Conservation (phyloP, 2,797 vertebrate genomes). For the Melanotaenia nigrans region DNA sequence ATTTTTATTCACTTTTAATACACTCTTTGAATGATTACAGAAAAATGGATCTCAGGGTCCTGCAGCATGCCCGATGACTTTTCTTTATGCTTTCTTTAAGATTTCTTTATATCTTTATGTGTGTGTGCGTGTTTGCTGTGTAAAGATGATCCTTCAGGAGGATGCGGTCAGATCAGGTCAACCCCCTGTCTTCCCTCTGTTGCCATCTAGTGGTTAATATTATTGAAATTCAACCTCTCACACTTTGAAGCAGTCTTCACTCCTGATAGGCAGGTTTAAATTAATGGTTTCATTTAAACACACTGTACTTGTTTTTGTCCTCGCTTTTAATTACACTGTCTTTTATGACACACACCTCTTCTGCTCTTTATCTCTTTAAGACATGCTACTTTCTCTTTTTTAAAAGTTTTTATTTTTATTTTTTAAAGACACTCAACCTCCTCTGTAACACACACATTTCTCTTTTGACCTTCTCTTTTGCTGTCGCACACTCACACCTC, state of each 20-base stretch:
- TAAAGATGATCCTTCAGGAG: slow-evolving; percentile 4
- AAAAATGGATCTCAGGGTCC: background rate
- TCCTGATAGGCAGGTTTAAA: background rate
- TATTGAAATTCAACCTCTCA: slow-evolving; percentile 4
- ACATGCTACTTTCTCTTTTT: background rate
- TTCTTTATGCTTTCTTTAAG: background rate
- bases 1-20: background rate
- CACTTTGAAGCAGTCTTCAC: background rate
- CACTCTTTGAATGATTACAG: background rate
- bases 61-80: background rate
- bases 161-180: slow-evolving; percentile 25
- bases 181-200: slow-evolving; percentile 61
- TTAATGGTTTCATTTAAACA: background rate
- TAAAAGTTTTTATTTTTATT: background rate
- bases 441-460: background rate
- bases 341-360: background rate
- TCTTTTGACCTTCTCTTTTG: background rate
- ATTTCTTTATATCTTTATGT: background rate
- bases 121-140: background rate
- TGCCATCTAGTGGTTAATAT: slow-evolving; percentile 80
- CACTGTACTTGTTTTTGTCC: background rate
- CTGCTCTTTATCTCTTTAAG: background rate
- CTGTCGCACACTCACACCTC: slow-evolving; percentile 36
- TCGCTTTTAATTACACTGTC: slow-evolving; percentile 4
- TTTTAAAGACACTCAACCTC: background rate